Evolutionary conservation across 2,797 vertebrate species (phyloP).

Genomic region (Lacerta agilis): DNA sequence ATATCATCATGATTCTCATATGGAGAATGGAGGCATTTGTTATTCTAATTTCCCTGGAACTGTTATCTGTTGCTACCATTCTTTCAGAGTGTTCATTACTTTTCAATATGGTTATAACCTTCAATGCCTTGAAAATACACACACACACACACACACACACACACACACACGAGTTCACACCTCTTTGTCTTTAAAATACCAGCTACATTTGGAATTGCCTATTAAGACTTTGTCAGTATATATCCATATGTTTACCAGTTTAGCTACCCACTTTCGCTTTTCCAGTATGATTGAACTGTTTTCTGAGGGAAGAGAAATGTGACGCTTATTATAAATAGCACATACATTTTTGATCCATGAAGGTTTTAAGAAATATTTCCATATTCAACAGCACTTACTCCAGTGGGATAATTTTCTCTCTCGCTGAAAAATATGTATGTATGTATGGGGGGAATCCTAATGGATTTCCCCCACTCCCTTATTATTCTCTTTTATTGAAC

Average conservation of each 20-base stretch:
- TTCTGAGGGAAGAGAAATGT: neutral
- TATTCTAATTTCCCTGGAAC: conserved; percentile 29
- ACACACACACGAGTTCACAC: neutral
- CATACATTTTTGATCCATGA: neutral
- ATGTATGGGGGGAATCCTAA: neutral
- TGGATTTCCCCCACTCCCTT: neutral
- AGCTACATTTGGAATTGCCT: neutral
- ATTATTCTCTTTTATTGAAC: neutral
- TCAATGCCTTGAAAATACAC: neutral
- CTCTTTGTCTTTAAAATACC: conserved; percentile 3
- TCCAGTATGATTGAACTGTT: neutral
- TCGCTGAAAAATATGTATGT: neutral
- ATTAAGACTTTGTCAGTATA: neutral
- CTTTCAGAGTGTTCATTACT: conserved; percentile 17
- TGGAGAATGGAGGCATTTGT: neutral
- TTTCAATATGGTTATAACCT: neutral
- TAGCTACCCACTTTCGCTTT: neutral
- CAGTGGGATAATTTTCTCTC: neutral
- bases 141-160: neutral
- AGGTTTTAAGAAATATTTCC: neutral
- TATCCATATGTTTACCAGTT: neutral
- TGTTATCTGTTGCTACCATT: neutral
- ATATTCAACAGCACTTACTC: neutral
- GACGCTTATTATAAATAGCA: neutral
- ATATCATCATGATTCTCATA: neutral